phyloP scores from a whole-genome alignment of 30 jellyfish, hydroid and myxozoan species.

The Pelagia noctiluca region DNA sequence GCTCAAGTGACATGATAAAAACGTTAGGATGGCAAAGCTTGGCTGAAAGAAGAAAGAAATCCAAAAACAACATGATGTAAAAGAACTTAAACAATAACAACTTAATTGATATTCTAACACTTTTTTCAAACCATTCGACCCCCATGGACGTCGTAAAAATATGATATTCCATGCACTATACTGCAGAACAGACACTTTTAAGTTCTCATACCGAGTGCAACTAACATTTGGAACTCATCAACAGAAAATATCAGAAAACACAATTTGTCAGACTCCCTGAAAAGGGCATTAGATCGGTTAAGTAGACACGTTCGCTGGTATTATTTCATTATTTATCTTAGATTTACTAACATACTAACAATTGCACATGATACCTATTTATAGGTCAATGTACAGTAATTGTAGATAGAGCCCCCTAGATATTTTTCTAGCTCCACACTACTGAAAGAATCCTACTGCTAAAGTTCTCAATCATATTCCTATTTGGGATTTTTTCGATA shows the following conservation, averaged over 20 bases:
- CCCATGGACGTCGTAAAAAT: constrained; percentile 55
- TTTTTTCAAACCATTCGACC: constrained; percentile 47
- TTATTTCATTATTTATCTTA: too few species aligned
- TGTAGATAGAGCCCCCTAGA: too few species aligned
- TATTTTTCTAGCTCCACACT: too few species aligned
- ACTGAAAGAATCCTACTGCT: too few species aligned
- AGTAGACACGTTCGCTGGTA: constrained; percentile 29
- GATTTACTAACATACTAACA: too few species aligned
- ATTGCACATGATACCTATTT: too few species aligned
- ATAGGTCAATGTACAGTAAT: too few species aligned
- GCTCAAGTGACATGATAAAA: constrained; percentile 41
- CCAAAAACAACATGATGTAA: constrained; percentile 31
- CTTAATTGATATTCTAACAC: constrained; percentile 38
- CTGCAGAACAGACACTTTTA: constrained; percentile 21
- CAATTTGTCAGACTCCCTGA: constrained; percentile 40
- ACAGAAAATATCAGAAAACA: background rate
- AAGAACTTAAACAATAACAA: constrained; percentile 29
- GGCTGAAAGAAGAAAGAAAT: constrained; percentile 44
- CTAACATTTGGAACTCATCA: constrained; percentile 25
- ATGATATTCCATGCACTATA: constrained; percentile 40
- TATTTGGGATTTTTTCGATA: too few species aligned
- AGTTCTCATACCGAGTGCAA: too few species aligned
- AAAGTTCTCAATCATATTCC: too few species aligned
- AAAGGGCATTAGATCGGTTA: constrained; percentile 34
- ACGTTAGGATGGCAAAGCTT: constrained; percentile 39